Percentiles rank a stretch among this genome's conserved stretches.
Evolutionary conservation across 2,113 vertebrate genomes (phyloP).

Genomic region (Cottus gobio): DNA sequence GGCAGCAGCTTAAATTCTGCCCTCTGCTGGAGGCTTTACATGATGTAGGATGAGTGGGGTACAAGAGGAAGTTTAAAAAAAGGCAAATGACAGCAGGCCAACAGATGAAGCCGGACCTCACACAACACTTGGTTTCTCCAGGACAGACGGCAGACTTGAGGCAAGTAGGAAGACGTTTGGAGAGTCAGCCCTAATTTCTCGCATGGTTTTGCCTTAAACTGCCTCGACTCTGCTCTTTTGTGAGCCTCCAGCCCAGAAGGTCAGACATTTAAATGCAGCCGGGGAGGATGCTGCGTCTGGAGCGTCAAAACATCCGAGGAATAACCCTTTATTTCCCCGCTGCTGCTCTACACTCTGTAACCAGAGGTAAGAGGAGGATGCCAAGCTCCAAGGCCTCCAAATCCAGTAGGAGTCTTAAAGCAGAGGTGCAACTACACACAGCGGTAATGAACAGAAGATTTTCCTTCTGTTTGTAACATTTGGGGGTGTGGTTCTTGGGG

Average conservation of each 20-base stretch:
- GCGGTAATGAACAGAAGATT: neutral
- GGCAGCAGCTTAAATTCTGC: slow-evolving; percentile 49
- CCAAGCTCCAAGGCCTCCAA: neutral
- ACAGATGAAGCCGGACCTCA: neutral
- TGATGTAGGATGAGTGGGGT: slow-evolving; percentile 9
- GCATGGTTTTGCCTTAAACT: neutral
- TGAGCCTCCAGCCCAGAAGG: neutral
- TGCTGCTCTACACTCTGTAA: slow-evolving; percentile 18
- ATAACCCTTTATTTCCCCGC: slow-evolving; percentile 16
- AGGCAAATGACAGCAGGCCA: neutral
- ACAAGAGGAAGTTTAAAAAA: neutral
- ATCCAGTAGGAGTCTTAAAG: slow-evolving; percentile 6
- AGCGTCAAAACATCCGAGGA: slow-evolving; percentile 26
- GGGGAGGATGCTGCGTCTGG: slow-evolving; percentile 32
- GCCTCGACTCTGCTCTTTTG: neutral
- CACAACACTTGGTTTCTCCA: neutral
- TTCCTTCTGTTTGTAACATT: neutral
- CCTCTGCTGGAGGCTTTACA: slow-evolving; percentile 70
- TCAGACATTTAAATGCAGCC: neutral
- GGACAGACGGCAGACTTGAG: neutral
- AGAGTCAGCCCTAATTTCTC: neutral
- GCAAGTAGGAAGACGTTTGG: neutral
- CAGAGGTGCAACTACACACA: neutral
- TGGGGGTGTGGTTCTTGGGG: no score
- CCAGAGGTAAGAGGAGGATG: slow-evolving; percentile 16